Evolutionary conservation across 2,888 invertebrate genomes (phyloP).

Genomic region (Rhopalosiphum nymphaeae): DNA sequence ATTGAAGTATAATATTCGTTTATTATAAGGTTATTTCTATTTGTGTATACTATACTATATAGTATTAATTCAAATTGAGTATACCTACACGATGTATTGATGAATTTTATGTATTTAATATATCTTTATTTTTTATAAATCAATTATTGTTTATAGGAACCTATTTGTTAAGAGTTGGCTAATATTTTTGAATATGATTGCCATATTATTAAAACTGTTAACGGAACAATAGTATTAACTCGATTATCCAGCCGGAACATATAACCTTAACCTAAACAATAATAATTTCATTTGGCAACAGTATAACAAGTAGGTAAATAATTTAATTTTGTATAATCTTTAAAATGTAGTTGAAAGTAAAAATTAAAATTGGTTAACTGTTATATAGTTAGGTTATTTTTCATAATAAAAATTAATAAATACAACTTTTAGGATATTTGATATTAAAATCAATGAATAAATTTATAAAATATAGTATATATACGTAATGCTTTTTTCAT

Average conservation of each 20-base stretch:
- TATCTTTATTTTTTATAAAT: background rate
- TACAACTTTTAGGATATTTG: background rate
- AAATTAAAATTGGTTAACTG: background rate
- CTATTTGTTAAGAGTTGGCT: background rate
- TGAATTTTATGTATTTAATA: background rate
- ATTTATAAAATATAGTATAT: background rate
- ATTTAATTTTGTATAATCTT: slow-evolving; percentile 4
- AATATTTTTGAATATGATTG: background rate
- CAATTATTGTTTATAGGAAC: background rate
- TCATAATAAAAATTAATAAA: background rate
- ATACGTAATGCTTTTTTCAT: background rate
- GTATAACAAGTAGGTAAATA: background rate
- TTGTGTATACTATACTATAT: background rate
- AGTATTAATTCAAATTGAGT: background rate
- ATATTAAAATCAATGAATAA: background rate
- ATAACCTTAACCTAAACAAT: slow-evolving; percentile 40
- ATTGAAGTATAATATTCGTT: background rate
- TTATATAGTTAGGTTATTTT: background rate
- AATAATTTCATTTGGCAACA: slow-evolving; percentile 21
- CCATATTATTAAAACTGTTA: background rate
- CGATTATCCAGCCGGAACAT: slow-evolving; percentile 40
- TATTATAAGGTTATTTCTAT: background rate
- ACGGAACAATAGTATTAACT: slow-evolving; percentile 35
- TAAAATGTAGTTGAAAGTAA: background rate
- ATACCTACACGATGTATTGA: background rate